Evolutionary conservation across 2,888 invertebrate genomes (phyloP), one percentile per base, ranked within the genome.

Genomic region (Ophion costatus): DNA sequence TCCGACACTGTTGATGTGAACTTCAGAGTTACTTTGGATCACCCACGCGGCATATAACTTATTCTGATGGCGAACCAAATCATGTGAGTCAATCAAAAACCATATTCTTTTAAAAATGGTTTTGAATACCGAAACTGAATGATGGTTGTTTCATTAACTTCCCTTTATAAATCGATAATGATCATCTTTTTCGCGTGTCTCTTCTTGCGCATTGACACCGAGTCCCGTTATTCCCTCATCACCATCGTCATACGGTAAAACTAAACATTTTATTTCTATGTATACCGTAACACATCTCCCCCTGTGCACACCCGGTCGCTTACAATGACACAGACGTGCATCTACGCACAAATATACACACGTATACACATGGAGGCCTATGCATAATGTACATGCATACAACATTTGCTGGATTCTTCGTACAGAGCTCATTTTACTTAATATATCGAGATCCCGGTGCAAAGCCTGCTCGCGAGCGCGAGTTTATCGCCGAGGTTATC

Each of bases 401-500:
- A 63, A 64, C 24, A 64, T 29, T 51, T 29, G 20, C 51, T 20
- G 59, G 56, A 66, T 38, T 66, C 66, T 64, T 29, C 24, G 11
- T 24, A 64, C 64, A 42, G 74, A 63, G 79, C 63, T 45, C 66
- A 75, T 83, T 83, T 83, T 64, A 78, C 67, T 71, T 82, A 64
- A 71, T 80, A 82, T 80, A 79, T 85, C 80, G 79, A 82, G 82
- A 66, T 84, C 70, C 82, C 79, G 64, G 14, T 66, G 57, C 57
- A 61, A 17, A 56, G 81, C 51, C 56, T 61, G 69, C 64, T 59
- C 82, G 64, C 59, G 45, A 56, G 88, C 78, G 70, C 83, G 86
- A 66, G 92, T 92, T 93, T 92, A 93, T 93, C 93, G 86, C 83
- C 82, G 90, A 85, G 93, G 93, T 93, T 93, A 93, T 93, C 93